Evolutionary conservation across 2,888 invertebrate species (phyloP).

Genomic region (Lamellibrachia columna): DNA sequence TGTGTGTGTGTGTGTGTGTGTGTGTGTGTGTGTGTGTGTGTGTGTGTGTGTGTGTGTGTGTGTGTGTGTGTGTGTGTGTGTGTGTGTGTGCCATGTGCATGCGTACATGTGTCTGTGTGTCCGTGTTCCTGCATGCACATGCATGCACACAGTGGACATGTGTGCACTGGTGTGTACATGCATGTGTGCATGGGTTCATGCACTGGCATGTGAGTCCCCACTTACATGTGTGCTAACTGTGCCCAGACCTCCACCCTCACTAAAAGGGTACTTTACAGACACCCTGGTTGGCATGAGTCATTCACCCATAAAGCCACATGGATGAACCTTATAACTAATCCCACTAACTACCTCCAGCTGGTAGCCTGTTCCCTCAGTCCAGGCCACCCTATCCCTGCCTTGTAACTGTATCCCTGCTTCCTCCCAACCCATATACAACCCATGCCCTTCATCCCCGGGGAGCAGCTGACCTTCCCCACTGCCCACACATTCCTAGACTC

Average conservation of each 20-base stretch:
- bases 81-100: background rate
- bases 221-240: background rate
- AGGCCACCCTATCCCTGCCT: background rate
- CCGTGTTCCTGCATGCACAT: background rate
- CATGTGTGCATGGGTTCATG: background rate
- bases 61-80: background rate
- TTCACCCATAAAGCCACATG: background rate
- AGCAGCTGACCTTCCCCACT: background rate
- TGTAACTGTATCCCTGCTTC: background rate
- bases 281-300: background rate
- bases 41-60: background rate
- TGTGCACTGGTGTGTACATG: background rate
- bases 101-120: background rate
- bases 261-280: background rate
- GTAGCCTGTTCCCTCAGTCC: background rate
- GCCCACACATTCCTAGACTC: background rate
- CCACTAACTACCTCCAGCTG: background rate
- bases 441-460: background rate
- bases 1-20: background rate
- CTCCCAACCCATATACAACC: background rate
- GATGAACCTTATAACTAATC: background rate
- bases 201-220: background rate
- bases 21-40: background rate
- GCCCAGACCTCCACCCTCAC: background rate
- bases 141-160: background rate